phyloP scores from a whole-genome alignment of 2,888 invertebrate species.

The Diloba caeruleocephala region DNA sequence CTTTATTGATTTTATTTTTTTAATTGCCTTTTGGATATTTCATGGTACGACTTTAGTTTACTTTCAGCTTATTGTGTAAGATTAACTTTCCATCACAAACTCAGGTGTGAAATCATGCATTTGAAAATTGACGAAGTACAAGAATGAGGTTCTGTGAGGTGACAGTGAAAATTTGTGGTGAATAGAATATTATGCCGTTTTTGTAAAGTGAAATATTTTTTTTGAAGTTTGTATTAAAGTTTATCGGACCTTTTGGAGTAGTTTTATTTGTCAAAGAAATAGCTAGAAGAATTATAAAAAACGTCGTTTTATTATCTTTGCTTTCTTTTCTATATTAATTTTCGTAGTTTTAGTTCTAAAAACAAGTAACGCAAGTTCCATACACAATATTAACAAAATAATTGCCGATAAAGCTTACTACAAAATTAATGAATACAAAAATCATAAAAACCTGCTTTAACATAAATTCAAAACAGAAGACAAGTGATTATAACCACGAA shows the following conservation, averaged over 20 bases:
- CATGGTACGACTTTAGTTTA: slow-evolving; percentile 19
- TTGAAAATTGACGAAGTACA: slow-evolving; percentile 27
- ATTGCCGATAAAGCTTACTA: too few relatives aligned
- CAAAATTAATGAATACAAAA: too few relatives aligned
- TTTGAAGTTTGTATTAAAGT: slow-evolving; percentile 48
- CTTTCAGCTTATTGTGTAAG: slow-evolving; percentile 21
- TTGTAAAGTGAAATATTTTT: slow-evolving; percentile 50
- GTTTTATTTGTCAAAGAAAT: neutral
- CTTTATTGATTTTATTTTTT: too few relatives aligned
- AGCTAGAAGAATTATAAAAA: neutral
- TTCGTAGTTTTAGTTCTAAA: too few relatives aligned
- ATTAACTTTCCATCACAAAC: slow-evolving; percentile 23
- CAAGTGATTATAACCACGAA: too few relatives aligned
- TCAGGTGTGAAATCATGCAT: slow-evolving; percentile 24
- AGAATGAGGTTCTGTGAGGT: slow-evolving; percentile 36
- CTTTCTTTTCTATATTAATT: too few relatives aligned
- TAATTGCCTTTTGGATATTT: slow-evolving; percentile 7
- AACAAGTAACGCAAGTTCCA: too few relatives aligned
- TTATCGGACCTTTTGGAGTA: slow-evolving; percentile 17
- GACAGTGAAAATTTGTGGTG: slow-evolving; percentile 50
- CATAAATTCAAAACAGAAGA: too few relatives aligned
- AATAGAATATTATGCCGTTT: slow-evolving; percentile 39
- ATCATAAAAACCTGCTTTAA: too few relatives aligned
- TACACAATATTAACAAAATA: too few relatives aligned
- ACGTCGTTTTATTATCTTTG: too few relatives aligned